These are phyloP conservation scores for Melanotaenia pygmaea DNA, from an alignment of 2,797 vertebrate species.

Conservation along the genomic window DNA sequence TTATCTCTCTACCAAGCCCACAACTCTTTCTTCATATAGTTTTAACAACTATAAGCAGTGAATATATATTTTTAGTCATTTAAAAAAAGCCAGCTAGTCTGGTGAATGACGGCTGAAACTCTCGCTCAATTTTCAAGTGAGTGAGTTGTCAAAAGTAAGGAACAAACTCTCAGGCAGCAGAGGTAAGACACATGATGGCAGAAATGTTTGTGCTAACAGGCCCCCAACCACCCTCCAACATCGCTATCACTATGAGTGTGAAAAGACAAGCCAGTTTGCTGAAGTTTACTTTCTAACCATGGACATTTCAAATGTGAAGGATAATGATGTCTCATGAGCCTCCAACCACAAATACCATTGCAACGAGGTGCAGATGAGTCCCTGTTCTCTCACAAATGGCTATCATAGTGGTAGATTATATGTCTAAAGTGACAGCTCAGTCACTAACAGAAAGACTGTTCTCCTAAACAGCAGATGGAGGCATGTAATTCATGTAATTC, in stretches of 20 bases:
- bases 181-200: constrained; percentile 9
- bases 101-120: too few relatives aligned
- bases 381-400: constrained; percentile 6
- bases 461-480: neutral
- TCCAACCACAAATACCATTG: constrained; percentile 17
- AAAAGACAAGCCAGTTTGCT: too few relatives aligned
- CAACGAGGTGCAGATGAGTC: constrained; percentile 2
- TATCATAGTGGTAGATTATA: constrained; percentile 16
- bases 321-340: constrained; percentile 51
- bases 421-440: constrained; percentile 12
- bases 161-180: constrained; percentile 10
- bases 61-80: too few relatives aligned
- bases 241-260: neutral
- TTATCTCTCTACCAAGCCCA: too few relatives aligned
- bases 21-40: too few relatives aligned
- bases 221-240: neutral
- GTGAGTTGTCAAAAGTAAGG: neutral
- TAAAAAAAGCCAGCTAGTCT: too few relatives aligned
- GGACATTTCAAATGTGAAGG: constrained; percentile 21
- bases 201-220: constrained; percentile 9
- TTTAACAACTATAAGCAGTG: too few relatives aligned
- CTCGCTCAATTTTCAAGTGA: neutral
- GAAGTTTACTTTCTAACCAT: constrained; percentile 28
- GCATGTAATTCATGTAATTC: neutral
- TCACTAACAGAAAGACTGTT: neutral